A percentile compares a stretch with the other conserved stretches of the same genome.
phyloP scores from a whole-genome alignment of 2,888 invertebrate genomes.

The Drosophila neonasuta region DNA sequence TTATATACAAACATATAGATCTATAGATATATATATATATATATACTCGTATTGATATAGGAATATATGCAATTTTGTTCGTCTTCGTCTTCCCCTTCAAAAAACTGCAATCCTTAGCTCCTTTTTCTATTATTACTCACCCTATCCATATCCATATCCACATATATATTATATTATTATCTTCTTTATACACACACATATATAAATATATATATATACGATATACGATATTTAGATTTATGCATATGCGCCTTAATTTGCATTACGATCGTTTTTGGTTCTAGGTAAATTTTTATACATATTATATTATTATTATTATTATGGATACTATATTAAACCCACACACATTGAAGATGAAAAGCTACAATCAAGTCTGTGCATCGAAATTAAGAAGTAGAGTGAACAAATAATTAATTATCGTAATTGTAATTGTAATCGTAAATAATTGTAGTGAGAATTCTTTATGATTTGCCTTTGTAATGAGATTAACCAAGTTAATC shows the following conservation, averaged over 20 bases:
- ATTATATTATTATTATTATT: background rate
- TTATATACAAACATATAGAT: background rate
- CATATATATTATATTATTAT: constrained; percentile 13
- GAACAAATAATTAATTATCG: constrained; percentile 14
- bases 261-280: constrained; percentile 54
- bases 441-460: constrained; percentile 40
- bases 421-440: constrained; percentile 27
- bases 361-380: constrained; percentile 57
- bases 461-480: constrained; percentile 76
- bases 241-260: constrained; percentile 53
- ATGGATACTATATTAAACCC: constrained; percentile 1
- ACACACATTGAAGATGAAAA: constrained; percentile 16
- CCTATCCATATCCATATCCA: constrained; percentile 24
- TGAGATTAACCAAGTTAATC: constrained; percentile 75
- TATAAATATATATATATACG: background rate
- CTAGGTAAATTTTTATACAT: constrained; percentile 45
- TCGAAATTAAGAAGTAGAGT: constrained; percentile 29
- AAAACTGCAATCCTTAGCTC: background rate
- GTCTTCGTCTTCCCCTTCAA: constrained; percentile 19
- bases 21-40: constrained; percentile 16
- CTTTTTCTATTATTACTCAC: constrained; percentile 29
- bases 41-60: constrained; percentile 41
- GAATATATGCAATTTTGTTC: constrained; percentile 36
- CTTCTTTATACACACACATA: constrained; percentile 15
- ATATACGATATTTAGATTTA: constrained; percentile 21